Base-by-base conservation (phyloP, 2,888 invertebrate genomes). In the Caenorhabditis plicata region DNA sequence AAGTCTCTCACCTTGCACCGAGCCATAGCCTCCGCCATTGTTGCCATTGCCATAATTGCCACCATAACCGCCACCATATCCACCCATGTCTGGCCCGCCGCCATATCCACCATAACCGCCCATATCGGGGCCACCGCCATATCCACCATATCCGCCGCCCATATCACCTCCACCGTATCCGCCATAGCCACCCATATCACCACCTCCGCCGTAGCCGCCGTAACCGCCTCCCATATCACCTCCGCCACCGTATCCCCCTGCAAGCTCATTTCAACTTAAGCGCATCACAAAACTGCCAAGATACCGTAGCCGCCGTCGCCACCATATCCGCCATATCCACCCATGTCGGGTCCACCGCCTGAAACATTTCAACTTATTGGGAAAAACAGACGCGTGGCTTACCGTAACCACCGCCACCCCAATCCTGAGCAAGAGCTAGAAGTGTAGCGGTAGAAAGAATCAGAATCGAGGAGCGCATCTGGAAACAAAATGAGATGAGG, bases 391-490 rank as follows among this genome's bases (percentile, higher is more conserved):
- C 11, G 7, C 20, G 9, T 13, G 0, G 39, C 56, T 38, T 36
- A 55, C 49, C 64, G 55, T 64, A 66, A 36, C 60, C 60, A 40
- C 51, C 63, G 31, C 63, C 73, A 48, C 73, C 73, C 73, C 74
- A 73, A 31, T 73, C 71, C 57, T 74, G 74, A 35, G 63, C 65
- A 31, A 55, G 44, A 36, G 64, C 71, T 7, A 72, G 27, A 11
- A 64, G 58, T 45, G 65, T 64, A 44, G 52, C 54, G 20, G 64
- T 50, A n/a, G 68, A 63, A 19, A 71, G 46, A 23, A 68, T 44
- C 11, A 68, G 39, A 19, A 68, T 44, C 9, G 60, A 60, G 29
- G 53, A 50, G 53, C 60, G 60, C 60, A 60, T 60, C 52, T 60
- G 45, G 33, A 49, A 48, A 7, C n/a, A 36, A 19, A 36, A 23